Conservation (phyloP, 2,797 vertebrate species). For the Halcyon leucocephala region DNA sequence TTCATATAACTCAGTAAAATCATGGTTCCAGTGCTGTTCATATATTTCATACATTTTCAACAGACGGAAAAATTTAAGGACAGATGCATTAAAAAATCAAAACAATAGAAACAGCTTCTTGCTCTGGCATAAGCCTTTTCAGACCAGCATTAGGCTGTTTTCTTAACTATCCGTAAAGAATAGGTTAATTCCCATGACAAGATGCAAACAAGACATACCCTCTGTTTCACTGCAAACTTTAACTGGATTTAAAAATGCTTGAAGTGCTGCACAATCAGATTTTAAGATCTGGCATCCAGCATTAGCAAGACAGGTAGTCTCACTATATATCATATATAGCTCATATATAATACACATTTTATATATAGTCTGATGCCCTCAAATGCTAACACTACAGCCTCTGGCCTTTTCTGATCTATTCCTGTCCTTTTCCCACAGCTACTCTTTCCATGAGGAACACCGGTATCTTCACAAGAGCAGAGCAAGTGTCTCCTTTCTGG, state of each 20-base stretch:
- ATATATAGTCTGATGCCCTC: not conserved
- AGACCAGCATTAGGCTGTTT: too few relatives aligned
- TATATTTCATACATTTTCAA: too few relatives aligned
- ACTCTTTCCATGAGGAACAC: not conserved
- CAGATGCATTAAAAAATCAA: too few relatives aligned
- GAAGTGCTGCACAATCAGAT: not conserved
- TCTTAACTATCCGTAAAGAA: too few relatives aligned
- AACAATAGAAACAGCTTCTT: too few relatives aligned
- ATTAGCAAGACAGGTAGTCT: not conserved
- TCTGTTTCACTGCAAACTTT: not conserved
- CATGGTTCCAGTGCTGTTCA: too few relatives aligned
- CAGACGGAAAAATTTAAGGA: too few relatives aligned
- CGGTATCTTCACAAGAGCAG: not conserved
- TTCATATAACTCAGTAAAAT: too few relatives aligned
- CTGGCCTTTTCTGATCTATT: not conserved
- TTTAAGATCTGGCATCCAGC: not conserved
- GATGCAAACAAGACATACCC: not conserved
- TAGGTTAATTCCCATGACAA: not conserved
- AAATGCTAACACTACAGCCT: not conserved
- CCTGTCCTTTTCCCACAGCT: not conserved
- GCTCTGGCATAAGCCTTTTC: too few relatives aligned
- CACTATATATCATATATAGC: rapidly evolving
- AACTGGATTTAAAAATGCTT: not conserved
- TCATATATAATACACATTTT: not conserved
- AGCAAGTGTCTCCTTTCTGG: not conserved